These are phyloP conservation scores for Barypeithes pellucidus DNA, from an alignment of 2,888 invertebrate species.

Conservation along the genomic window DNA sequence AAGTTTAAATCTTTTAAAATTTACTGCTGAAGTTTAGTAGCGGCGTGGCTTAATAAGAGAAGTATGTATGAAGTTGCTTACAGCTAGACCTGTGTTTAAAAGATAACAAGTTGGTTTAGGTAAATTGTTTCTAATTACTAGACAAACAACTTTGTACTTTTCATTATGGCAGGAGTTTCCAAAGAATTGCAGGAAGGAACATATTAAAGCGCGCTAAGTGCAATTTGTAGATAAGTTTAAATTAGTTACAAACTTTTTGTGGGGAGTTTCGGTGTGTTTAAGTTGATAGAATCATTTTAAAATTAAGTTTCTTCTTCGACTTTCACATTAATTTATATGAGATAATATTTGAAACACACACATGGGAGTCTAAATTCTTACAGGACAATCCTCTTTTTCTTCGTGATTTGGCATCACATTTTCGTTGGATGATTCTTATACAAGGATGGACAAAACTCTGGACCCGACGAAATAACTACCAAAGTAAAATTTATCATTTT, in stretches of 20 bases:
- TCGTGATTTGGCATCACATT: no score
- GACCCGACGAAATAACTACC: no score
- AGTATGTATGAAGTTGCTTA: constrained; percentile 55
- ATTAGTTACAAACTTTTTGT: neutral
- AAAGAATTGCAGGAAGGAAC: constrained; percentile 13
- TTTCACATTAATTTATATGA: no score
- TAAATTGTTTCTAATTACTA: constrained; percentile 16
- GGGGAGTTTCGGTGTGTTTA: no score
- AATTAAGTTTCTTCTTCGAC: no score
- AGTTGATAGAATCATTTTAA: no score
- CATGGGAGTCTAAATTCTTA: no score
- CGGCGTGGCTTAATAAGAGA: constrained; percentile 59
- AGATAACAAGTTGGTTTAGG: constrained; percentile 26
- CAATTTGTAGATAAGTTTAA: constrained; percentile 2
- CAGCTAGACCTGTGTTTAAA: constrained; percentile 19
- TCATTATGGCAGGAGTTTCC: neutral
- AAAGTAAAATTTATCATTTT: no score
- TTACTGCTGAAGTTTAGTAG: constrained; percentile 56
- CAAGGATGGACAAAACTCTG: no score
- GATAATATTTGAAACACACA: no score
- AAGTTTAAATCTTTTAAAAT: constrained; percentile 52
- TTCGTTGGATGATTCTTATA: no score
- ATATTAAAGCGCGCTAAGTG: constrained; percentile 3
- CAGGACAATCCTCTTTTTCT: no score
- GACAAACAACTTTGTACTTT: constrained; percentile 6